phyloP scores from a whole-genome alignment of 2,888 invertebrate species.

The Epinotia bilunana region DNA sequence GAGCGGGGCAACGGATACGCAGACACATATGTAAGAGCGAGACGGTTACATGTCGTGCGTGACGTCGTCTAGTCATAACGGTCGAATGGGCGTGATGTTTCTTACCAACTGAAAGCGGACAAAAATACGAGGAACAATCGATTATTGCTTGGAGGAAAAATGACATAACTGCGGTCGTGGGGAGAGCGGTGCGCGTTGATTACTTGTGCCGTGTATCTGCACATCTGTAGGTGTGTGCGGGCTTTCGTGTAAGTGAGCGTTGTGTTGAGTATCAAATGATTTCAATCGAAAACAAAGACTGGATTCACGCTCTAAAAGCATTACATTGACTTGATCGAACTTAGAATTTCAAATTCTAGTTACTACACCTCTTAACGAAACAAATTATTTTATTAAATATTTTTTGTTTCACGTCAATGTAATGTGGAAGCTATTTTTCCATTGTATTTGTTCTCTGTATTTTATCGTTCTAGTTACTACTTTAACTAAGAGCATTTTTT shows the following conservation, averaged over 20 bases:
- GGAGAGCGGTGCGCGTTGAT: conserved; percentile 40
- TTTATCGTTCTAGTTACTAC: no score
- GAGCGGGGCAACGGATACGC: conserved; percentile 69
- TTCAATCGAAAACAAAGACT: conserved; percentile 1
- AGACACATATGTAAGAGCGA: conserved; percentile 76
- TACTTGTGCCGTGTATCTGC: conserved; percentile 30
- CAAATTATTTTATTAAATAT: no score
- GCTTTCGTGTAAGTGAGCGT: conserved; percentile 3
- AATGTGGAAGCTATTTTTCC: no score
- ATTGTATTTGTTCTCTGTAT: no score
- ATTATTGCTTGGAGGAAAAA: conserved; percentile 65
- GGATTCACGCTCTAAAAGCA: neutral
- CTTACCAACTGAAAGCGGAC: conserved; percentile 83
- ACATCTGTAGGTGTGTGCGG: neutral
- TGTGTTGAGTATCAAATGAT: conserved; percentile 21
- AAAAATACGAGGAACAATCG: conserved; percentile 84
- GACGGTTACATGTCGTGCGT: conserved; percentile 77
- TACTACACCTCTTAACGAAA: no score
- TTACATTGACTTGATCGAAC: neutral
- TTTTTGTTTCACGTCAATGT: no score
- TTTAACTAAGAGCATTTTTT: no score
- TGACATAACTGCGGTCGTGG: conserved; percentile 64
- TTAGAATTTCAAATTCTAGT: neutral
- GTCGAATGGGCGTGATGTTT: conserved; percentile 85
- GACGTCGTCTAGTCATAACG: conserved; percentile 83